Evolutionary conservation across 1,140 invertebrate genomes (phyloP).

Genomic region (Araneus ventricosus): DNA sequence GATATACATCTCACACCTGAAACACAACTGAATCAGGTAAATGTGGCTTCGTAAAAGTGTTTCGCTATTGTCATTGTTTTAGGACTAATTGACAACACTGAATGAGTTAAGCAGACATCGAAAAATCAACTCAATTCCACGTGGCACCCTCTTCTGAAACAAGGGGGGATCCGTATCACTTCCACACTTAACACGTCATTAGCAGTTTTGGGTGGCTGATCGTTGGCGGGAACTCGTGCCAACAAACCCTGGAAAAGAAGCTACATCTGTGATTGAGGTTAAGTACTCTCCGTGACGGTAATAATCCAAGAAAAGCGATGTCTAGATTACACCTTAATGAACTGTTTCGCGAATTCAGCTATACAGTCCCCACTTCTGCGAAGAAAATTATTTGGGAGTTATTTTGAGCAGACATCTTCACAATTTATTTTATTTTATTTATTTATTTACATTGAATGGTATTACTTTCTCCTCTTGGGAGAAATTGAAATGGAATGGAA

Average conservation of each 20-base stretch:
- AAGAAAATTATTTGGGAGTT: not conserved
- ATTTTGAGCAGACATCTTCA: too few relatives aligned
- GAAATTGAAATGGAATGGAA: too few relatives aligned
- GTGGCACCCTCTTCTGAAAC: not conserved
- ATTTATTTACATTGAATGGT: too few relatives aligned
- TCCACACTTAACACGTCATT: not conserved
- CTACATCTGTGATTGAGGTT: not conserved
- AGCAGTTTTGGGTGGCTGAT: not conserved
- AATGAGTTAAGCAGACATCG: not conserved
- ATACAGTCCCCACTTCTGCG: not conserved
- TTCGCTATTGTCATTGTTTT: not conserved
- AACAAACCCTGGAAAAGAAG: not conserved
- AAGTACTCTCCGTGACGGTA: not conserved
- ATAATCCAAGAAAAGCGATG: constrained; percentile 8
- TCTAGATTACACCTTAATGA: constrained; percentile 13
- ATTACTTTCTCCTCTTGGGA: too few relatives aligned
- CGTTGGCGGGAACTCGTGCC: not conserved
- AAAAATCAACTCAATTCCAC: not conserved
- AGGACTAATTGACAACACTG: not conserved
- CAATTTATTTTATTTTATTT: too few relatives aligned
- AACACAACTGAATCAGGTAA: too few relatives aligned
- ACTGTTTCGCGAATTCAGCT: not conserved
- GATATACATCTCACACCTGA: too few relatives aligned
- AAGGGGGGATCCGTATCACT: not conserved
- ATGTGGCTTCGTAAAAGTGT: too few relatives aligned